Conservation (phyloP, 2,113 vertebrate genomes). For the Fulmarus glacialis region DNA sequence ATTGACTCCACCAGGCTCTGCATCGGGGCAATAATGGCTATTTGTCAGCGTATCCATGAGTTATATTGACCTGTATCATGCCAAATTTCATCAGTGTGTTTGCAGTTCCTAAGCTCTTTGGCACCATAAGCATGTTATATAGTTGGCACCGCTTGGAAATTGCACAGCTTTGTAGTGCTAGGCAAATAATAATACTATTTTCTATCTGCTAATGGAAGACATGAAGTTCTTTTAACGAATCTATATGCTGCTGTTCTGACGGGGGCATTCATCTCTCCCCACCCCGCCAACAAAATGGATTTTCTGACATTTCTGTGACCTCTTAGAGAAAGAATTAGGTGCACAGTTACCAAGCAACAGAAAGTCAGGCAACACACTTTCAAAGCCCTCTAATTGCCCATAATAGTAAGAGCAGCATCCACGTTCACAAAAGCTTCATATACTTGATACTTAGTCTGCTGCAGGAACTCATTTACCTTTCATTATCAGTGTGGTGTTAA, state of each 20-base stretch:
- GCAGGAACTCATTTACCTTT: conserved; percentile 47
- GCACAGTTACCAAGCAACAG: conserved; percentile 79
- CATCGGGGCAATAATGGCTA: background rate
- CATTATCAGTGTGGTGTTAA: background rate
- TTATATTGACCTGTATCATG: background rate
- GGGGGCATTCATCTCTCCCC: background rate
- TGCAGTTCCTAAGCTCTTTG: conserved; percentile 16
- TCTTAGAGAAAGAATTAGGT: conserved; percentile 77
- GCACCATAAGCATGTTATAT: background rate
- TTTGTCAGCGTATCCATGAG: conserved; percentile 20
- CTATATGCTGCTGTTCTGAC: background rate
- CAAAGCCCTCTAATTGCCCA: conserved; percentile 53
- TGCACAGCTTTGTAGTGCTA: background rate
- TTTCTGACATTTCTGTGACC: conserved; percentile 77
- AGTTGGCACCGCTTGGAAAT: background rate
- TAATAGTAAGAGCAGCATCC: conserved; percentile 23
- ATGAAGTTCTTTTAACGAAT: conserved; percentile 22
- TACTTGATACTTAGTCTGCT: conserved; percentile 11
- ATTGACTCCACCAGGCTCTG: background rate
- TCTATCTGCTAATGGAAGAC: background rate
- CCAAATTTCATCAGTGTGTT: conserved; percentile 38
- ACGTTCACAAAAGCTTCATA: conserved; percentile 5
- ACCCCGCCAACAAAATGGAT: conserved; percentile 3
- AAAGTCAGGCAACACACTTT: conserved; percentile 62
- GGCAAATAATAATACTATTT: conserved; percentile 8